Percentiles rank a stretch among this genome's conserved stretches.
These are phyloP conservation scores for Tribolium freemani DNA, from an alignment of 2,888 invertebrate genomes.

Conservation along the genomic window DNA sequence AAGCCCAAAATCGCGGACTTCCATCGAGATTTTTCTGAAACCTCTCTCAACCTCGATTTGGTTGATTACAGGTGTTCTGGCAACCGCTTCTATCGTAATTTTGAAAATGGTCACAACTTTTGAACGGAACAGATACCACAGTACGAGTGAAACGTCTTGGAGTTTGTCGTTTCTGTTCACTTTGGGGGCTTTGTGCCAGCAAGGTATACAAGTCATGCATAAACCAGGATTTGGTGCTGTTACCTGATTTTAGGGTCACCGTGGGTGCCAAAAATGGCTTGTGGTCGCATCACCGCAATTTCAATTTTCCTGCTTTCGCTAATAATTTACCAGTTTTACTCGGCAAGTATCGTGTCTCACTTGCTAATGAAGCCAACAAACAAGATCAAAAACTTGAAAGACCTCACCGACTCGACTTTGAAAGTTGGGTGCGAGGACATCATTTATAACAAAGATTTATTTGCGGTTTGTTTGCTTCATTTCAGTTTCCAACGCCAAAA, in stretches of 20 bases:
- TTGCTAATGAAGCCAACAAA: constrained; percentile 74
- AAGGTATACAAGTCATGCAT: constrained; percentile 55
- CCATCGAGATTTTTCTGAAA: constrained; percentile 57
- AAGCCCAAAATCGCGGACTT: constrained; percentile 56
- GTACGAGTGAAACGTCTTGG: constrained; percentile 51
- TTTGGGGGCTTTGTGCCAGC: constrained; percentile 60
- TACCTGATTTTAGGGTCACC: constrained; percentile 49
- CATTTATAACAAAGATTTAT: constrained; percentile 71
- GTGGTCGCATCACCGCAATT: constrained; percentile 56
- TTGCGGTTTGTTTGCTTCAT: not conserved
- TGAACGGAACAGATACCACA: constrained; percentile 44
- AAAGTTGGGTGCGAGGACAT: constrained; percentile 75
- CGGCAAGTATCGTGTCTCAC: constrained; percentile 77
- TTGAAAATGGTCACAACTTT: constrained; percentile 50
- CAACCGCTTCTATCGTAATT: constrained; percentile 46
- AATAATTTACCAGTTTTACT: constrained; percentile 77
- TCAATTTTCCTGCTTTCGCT: constrained; percentile 56
- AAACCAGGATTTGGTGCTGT: no score
- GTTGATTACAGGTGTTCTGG: constrained; percentile 51
- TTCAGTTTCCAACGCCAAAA: not conserved
- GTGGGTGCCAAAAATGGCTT: constrained; percentile 50
- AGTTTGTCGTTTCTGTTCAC: constrained; percentile 55
- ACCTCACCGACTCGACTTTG: constrained; percentile 72
- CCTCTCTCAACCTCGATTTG: constrained; percentile 58
- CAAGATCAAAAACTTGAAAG: constrained; percentile 72